phyloP scores from a whole-genome alignment of 1,140 invertebrate genomes.

The Formica exsecta region DNA sequence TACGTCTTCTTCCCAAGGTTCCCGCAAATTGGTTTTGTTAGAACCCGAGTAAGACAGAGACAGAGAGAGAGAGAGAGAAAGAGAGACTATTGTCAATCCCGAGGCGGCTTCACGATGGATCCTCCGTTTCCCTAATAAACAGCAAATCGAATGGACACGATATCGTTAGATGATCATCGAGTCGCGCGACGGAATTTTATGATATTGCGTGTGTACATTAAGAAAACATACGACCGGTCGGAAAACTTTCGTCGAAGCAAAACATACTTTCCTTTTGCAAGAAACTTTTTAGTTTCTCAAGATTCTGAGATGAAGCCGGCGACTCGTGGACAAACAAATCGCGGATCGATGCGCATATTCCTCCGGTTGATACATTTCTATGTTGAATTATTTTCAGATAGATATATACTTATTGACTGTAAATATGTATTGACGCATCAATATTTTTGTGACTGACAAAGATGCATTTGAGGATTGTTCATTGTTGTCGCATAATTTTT shows the following conservation, averaged over 20 bases:
- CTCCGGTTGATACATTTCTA: background rate
- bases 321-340: constrained; percentile 19
- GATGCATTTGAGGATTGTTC: too few species aligned
- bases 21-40: too few species aligned
- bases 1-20: background rate
- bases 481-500: background rate
- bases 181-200: constrained; percentile 28
- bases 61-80: too few species aligned
- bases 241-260: background rate
- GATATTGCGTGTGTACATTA: constrained; percentile 4
- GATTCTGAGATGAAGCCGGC: background rate
- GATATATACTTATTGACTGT: background rate
- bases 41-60: too few species aligned
- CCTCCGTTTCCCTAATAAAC: constrained; percentile 29
- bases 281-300: constrained; percentile 9
- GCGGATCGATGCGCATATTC: background rate
- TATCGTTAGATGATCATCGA: constrained; percentile 6
- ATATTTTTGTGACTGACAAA: background rate
- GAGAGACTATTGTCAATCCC: constrained; percentile 30
- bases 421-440: too few species aligned
- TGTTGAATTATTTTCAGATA: background rate
- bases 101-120: background rate
- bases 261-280: background rate
- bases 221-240: constrained; percentile 5
- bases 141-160: background rate